A percentile compares a stretch with the other conserved stretches of the same genome.
phyloP scores from a whole-genome alignment of 2,797 vertebrate genomes.

The Xerus rutilus region DNA sequence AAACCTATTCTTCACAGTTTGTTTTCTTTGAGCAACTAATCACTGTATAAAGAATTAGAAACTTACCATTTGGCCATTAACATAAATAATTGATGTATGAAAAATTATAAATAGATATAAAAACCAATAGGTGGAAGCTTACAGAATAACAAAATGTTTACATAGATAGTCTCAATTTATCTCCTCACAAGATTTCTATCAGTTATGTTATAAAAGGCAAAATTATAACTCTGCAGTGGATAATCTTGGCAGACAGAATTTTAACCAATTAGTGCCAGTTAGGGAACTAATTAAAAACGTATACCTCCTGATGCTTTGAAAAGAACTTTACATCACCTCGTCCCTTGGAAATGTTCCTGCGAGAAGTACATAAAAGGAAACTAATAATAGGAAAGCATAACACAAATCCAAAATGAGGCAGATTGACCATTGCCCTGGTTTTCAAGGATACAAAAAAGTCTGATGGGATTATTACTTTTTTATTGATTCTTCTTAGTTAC shows the following conservation, averaged over 20 bases:
- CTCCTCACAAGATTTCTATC: neutral
- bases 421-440: neutral
- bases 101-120: conserved; percentile 6
- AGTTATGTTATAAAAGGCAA: neutral
- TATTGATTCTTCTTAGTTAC: too few relatives aligned
- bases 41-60: neutral
- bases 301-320: neutral
- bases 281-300: neutral
- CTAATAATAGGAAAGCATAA: neutral
- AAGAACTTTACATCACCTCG: neutral
- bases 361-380: neutral
- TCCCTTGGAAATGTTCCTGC: neutral
- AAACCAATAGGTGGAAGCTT: neutral
- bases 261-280: neutral
- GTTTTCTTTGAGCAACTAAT: conserved; percentile 6
- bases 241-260: neutral
- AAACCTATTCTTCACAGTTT: neutral
- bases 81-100: neutral
- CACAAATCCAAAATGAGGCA: neutral
- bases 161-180: neutral
- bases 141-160: neutral
- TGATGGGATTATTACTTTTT: neutral
- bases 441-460: neutral
- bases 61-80: neutral
- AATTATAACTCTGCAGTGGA: neutral